Evolutionary conservation across 2,888 invertebrate genomes (phyloP).

Genomic region (Eristalinus aeneus): DNA sequence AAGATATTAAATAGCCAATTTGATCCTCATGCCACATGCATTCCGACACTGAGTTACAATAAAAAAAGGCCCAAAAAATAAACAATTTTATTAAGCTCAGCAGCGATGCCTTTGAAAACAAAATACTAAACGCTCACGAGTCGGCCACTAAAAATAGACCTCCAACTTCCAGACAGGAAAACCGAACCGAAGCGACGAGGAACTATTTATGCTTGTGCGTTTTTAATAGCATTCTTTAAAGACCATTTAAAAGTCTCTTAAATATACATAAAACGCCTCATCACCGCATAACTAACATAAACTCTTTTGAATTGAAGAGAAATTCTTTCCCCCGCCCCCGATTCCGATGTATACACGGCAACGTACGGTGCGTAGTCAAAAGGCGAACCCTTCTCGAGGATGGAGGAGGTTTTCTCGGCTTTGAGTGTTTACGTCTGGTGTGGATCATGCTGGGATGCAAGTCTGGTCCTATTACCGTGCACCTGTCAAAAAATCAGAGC

Average conservation of each 20-base stretch:
- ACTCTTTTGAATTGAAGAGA: not conserved
- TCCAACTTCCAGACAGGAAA: not conserved
- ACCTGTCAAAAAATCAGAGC: slow-evolving; percentile 36
- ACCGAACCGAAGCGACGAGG: not conserved
- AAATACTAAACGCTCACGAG: not conserved
- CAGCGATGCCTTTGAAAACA: not conserved
- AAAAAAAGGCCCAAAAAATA: not conserved
- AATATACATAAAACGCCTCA: slow-evolving; percentile 57
- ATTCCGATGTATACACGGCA: not conserved
- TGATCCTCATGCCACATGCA: not conserved
- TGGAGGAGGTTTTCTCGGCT: too few species aligned
- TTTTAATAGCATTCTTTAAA: slow-evolving; percentile 53
- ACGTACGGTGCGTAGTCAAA: slow-evolving; percentile 1
- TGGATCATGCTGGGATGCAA: slow-evolving; percentile 4
- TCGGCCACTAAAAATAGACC: not conserved
- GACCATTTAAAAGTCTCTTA: slow-evolving; percentile 57
- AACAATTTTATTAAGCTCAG: slow-evolving; percentile 13
- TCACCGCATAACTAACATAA: slow-evolving; percentile 53
- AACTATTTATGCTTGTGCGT: slow-evolving; percentile 41
- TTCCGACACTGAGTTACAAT: not conserved
- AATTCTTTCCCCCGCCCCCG: too few species aligned
- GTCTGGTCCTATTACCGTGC: slow-evolving; percentile 11
- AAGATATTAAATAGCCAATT: not conserved
- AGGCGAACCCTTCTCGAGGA: not conserved
- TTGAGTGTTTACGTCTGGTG: slow-evolving; percentile 31